These are phyloP conservation scores for Patella ulyssiponensis DNA, from an alignment of 2,888 invertebrate genomes.

Conservation along the genomic window DNA sequence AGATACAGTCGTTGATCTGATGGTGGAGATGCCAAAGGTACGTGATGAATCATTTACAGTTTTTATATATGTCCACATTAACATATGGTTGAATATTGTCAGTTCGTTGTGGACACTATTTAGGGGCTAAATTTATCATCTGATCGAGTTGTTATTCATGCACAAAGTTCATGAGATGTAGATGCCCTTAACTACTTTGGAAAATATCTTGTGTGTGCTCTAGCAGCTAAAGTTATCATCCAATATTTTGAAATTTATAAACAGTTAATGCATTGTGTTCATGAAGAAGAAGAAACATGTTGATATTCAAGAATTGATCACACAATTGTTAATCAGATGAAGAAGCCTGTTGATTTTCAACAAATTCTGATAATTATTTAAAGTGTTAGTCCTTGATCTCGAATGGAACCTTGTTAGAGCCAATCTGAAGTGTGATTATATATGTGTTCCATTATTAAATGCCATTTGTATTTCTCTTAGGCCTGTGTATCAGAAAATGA, in stretches of 20 bases:
- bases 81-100: background rate
- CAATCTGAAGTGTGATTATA: background rate
- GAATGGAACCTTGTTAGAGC: no score
- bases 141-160: background rate
- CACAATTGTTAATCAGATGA: no score
- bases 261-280: no score
- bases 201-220: no score
- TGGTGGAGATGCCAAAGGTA: conserved; percentile 82
- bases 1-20: conserved; percentile 79
- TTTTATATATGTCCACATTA: background rate
- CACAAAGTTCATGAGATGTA: background rate
- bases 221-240: no score
- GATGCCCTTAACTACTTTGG: background rate
- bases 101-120: background rate
- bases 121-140: background rate
- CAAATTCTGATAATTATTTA: no score
- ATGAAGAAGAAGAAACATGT: no score
- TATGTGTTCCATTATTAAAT: background rate
- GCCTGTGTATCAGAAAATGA: conserved; percentile 84
- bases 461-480: conserved; percentile 58
- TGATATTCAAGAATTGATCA: no score
- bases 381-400: background rate
- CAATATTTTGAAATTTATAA: no score
- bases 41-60: background rate
- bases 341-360: no score